These are phyloP conservation scores for Euborellia annulipes DNA, from an alignment of 1,140 invertebrate species.

Conservation along the genomic window DNA sequence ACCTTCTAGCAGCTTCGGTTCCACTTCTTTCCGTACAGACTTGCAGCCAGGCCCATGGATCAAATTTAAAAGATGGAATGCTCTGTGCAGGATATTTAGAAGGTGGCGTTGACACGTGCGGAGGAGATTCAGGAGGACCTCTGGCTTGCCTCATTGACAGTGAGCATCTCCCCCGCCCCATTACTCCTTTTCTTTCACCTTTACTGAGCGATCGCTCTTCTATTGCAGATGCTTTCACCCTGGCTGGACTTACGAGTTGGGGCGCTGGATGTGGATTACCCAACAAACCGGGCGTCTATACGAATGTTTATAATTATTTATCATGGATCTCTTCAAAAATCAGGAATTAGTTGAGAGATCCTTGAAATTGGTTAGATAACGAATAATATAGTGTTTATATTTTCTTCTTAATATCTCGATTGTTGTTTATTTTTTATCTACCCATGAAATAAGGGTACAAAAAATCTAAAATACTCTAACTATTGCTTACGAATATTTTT, in stretches of 20 bases:
- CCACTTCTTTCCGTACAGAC: conserved; percentile 33
- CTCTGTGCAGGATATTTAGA: conserved; percentile 73
- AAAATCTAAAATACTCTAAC: no score
- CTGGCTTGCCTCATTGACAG: conserved; percentile 46
- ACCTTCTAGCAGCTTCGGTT: conserved; percentile 34
- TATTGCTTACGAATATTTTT: no score
- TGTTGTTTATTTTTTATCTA: no score
- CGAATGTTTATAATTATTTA: conserved; percentile 39
- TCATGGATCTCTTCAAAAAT: conserved; percentile 44
- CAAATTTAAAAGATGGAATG: conserved; percentile 58
- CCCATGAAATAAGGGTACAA: no score
- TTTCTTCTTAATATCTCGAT: no score
- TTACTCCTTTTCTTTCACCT: not conserved
- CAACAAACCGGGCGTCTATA: conserved; percentile 54
- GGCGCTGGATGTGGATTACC: conserved; percentile 46
- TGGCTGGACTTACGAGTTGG: conserved; percentile 50
- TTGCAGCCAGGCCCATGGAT: conserved; percentile 34
- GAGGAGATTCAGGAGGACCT: conserved; percentile 72
- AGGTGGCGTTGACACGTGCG: conserved; percentile 73
- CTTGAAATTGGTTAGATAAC: no score
- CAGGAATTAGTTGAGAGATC: conserved; percentile 16
- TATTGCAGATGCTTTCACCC: conserved; percentile 33
- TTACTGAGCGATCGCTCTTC: not conserved
- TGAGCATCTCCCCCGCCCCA: conserved; percentile 22
- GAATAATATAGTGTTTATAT: no score